Percentiles rank a stretch among this genome's conserved stretches.
Conservation (phyloP, 1,140 invertebrate species). For the Drosophila nigromelanica region DNA sequence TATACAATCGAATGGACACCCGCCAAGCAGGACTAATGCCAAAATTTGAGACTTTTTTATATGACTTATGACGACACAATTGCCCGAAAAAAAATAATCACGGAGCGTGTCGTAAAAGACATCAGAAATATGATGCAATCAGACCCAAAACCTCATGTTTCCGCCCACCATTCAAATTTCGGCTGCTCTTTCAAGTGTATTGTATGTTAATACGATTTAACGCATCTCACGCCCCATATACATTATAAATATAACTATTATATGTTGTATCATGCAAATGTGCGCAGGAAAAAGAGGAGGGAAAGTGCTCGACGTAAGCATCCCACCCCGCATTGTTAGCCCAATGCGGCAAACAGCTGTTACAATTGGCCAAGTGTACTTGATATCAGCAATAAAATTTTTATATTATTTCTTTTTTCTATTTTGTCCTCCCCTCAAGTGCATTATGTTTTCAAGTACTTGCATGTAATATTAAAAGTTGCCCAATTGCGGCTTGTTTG, state of each 20-base stretch:
- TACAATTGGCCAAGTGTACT: background rate
- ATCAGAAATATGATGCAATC: conserved; percentile 20
- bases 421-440: conserved; percentile 4
- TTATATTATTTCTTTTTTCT: background rate
- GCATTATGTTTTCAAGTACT: background rate
- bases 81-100: conserved; percentile 4
- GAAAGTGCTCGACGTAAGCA: background rate
- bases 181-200: conserved; percentile 35
- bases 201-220: conserved; percentile 69
- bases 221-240: background rate
- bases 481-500: background rate
- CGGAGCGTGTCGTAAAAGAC: conserved; percentile 4
- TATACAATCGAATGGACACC: conserved; percentile 7
- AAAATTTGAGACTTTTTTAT: conserved; percentile 40
- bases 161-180: conserved; percentile 23
- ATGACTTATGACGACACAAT: conserved; percentile 34
- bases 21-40: conserved; percentile 22
- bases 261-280: conserved; percentile 1
- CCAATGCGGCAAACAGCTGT: conserved; percentile 8
- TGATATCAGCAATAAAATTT: conserved; percentile 2
- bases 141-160: background rate
- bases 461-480: conserved; percentile 7
- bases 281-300: background rate
- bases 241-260: background rate
- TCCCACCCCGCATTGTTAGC: background rate